Evolutionary conservation across 2,797 vertebrate species (phyloP).

Genomic region (Pristis pectinata): DNA sequence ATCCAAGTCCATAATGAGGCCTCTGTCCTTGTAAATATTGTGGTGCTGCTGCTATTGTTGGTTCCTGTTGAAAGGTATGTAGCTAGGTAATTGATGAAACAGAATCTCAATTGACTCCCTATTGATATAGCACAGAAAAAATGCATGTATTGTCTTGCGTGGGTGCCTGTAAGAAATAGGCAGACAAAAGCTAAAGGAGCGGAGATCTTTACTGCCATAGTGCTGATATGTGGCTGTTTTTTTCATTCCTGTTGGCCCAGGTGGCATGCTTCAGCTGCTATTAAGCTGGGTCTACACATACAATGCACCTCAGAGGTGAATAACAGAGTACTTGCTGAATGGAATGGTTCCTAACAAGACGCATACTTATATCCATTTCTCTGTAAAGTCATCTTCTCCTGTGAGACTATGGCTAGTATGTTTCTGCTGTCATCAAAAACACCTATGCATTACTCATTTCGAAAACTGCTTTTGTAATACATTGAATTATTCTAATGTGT

Average conservation of each 20-base stretch:
- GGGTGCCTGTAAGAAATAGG: not conserved
- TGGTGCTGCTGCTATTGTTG: not conserved
- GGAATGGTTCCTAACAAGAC: not conserved
- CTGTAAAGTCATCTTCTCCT: not conserved
- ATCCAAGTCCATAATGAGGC: not conserved
- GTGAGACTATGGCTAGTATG: not conserved
- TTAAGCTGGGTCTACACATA: not conserved
- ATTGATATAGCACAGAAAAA: not conserved
- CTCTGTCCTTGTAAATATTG: not conserved
- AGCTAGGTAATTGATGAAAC: not conserved
- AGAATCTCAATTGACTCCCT: not conserved
- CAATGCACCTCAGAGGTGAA: not conserved
- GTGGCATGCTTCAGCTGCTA: not conserved
- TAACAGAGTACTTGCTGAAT: not conserved
- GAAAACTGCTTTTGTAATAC: not conserved
- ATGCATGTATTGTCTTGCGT: not conserved
- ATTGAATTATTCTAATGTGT: not conserved
- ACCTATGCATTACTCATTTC: not conserved
- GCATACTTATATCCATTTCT: not conserved
- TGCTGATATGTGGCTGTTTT: not conserved
- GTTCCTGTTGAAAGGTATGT: not conserved
- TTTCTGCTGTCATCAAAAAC: not conserved
- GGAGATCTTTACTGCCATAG: not conserved
- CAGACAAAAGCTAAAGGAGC: not conserved
- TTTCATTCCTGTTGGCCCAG: not conserved